Evolutionary conservation across 1,140 invertebrate genomes (phyloP), one percentile per base, ranked within the genome.

Genomic region (Diorhabda elongata): DNA sequence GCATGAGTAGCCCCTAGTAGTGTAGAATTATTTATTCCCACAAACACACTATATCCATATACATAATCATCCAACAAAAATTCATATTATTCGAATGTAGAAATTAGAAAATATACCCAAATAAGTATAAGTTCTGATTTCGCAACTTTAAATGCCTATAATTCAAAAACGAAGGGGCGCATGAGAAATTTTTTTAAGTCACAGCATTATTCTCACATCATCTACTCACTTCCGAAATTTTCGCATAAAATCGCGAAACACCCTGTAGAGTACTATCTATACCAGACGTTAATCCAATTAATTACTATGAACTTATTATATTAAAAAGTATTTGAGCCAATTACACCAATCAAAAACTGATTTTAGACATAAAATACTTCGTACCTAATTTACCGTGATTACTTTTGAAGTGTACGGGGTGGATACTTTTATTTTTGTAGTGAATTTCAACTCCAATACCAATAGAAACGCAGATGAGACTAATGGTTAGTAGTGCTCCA

Each of bases 381-480:
- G 65, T 69, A 70, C 69, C 69, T 52, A 57, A 59, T 42, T 66
- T 70, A n/a, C 58, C 69, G 42, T 70, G 67, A 6, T 44, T 6
- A 9, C 9, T 64, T 2, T 58, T 5, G 26, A 69, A 69, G 58
- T 69, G 67, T 59, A 26, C 26, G 26, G 60, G 44, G 26, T 11
- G 2, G 2, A 9, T 42, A n/a, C 26, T 62, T 11, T 52, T 8
- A 47, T 42, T 61, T 44, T 69, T 69, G 3, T 6, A 6, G 42
- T 42, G 41, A n/a, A 58, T 58, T 67, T 68, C 64, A 7, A 68
- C 44, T 7, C 44, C 41, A 8, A 73, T 71, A n/a, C 71, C 71
- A 43, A 64, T 58, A 3, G 65, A 64, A 3, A 71, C 41, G 9
- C 44, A 41, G 3, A 67, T n/a, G 60, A 44, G 57, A 61, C 71